phyloP scores from a whole-genome alignment of 2,888 invertebrate species.

The Drosophila quinaria region DNA sequence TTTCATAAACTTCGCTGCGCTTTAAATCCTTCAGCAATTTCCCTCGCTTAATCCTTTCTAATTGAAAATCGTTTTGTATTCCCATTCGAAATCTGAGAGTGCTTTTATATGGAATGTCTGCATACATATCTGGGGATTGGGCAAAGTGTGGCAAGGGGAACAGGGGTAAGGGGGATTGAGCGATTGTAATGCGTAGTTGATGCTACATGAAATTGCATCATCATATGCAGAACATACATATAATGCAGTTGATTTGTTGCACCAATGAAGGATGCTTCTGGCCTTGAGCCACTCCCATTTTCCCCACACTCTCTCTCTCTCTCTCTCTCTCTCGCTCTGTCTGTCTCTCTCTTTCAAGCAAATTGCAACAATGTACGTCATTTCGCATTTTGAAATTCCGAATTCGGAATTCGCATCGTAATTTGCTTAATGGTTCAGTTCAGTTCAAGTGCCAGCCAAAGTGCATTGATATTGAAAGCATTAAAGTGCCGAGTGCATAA shows the following conservation, averaged over 20 bases:
- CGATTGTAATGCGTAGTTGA: slow-evolving; percentile 46
- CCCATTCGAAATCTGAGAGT: slow-evolving; percentile 48
- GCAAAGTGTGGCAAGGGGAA: not conserved
- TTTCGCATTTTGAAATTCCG: slow-evolving; percentile 47
- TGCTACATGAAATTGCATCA: slow-evolving; percentile 57
- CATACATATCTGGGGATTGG: slow-evolving; percentile 1
- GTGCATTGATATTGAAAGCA: slow-evolving; percentile 64
- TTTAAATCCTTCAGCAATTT: slow-evolving; percentile 77
- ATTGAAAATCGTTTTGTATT: slow-evolving; percentile 76
- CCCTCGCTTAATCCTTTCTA: slow-evolving; percentile 76
- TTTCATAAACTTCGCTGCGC: slow-evolving; percentile 74
- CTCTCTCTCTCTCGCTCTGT: slow-evolving; percentile 2
- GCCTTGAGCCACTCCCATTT: slow-evolving; percentile 57
- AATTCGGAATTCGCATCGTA: slow-evolving; percentile 52
- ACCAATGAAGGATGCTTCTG: slow-evolving; percentile 36
- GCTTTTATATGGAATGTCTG: slow-evolving; percentile 38
- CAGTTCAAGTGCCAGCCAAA: slow-evolving; percentile 57
- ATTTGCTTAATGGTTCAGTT: slow-evolving; percentile 73
- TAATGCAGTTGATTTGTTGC: slow-evolving; percentile 58
- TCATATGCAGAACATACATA: slow-evolving; percentile 26
- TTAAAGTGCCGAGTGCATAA: slow-evolving; percentile 59
- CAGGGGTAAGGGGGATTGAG: not conserved
- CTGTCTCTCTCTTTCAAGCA: slow-evolving; percentile 19
- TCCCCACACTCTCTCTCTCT: not conserved
- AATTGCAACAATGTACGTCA: slow-evolving; percentile 61